Conservation (phyloP, 35 echinoderm and acorn worm species). For the Patiria miniata region DNA sequence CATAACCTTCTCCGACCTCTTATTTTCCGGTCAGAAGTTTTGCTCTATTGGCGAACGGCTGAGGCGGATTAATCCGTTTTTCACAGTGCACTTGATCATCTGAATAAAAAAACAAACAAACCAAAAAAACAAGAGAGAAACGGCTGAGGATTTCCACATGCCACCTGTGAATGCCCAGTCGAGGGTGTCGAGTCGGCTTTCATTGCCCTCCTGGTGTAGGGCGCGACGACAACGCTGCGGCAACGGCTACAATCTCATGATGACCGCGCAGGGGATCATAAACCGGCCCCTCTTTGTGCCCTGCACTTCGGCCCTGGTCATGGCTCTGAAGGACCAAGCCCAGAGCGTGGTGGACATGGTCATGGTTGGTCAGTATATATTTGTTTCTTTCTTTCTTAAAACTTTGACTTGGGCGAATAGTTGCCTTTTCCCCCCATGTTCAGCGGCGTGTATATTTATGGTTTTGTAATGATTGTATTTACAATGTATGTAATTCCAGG, state of each 20-base stretch:
- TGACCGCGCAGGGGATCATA: conserved; percentile 35
- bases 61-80: not conserved
- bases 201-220: conserved; percentile 22
- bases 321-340: conserved; percentile 59
- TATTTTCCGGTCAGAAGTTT: too few species aligned
- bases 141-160: not conserved
- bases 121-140: too few species aligned
- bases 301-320: conserved; percentile 68
- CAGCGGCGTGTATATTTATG: too few species aligned
- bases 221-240: conserved; percentile 16
- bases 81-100: not conserved
- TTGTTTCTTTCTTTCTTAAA: too few species aligned
- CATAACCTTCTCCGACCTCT: not conserved
- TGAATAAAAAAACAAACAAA: not conserved
- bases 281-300: conserved; percentile 64
- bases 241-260: not conserved
- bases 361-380: conserved; percentile 65
- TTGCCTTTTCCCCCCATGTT: too few species aligned
- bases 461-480: too few species aligned
- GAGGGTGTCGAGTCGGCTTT: conserved; percentile 25
- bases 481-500: too few species aligned
- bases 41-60: too few species aligned
- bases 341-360: conserved; percentile 62
- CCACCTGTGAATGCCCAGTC: conserved; percentile 14
- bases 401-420: too few species aligned